Base-by-base conservation (phyloP, 2,888 invertebrate species). In the Aromia moschata region DNA sequence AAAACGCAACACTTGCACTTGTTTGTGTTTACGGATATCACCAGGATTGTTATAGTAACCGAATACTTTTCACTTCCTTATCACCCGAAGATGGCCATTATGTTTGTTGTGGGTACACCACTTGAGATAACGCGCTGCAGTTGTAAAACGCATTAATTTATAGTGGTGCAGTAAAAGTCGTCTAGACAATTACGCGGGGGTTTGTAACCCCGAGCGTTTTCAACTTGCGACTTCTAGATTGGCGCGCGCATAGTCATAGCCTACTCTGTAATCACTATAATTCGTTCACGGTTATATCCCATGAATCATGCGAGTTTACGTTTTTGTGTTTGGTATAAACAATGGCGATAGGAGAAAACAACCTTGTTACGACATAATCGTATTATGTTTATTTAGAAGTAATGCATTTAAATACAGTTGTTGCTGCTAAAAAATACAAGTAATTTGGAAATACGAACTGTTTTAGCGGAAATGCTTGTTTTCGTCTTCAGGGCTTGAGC, bases 131-230 rank as follows among this genome's bases (percentile, higher is more conserved):
- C 16, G 10, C 38, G 17, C 30, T 41, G 7, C 14, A 20, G 17
- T 33, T 36, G 36, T 49, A 49, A 49, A 49, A 17, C n/a, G n/a
- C n/a, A n/a, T n/a, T 20, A 18, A 25, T 30, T 52, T 15, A 33
- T 52, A 31, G 1, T 38, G n/a, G 2, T 30, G 41, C 41, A n/a
- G 11, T 15, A 20, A 49, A 16, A 40, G 36, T 31, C 11, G 49
- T 49, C 49, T 52, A 52, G 52, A 52, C 52, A 38, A 25, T 38
- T 18, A 41, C 16, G 11, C 41, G 37, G 31, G 52, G 52, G 52
- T 52, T 52, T 40, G 40, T 52, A 52, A 52, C 52, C 52, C 52
- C 31, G 31, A 30, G 25, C 52, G 15, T 17, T 17, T 12, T 31
- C 31, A 31, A 51, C 18, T 15, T 30, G 30, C 17, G 41, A 15